Evolutionary conservation across 2,888 invertebrate genomes (phyloP), one percentile per base, ranked within the genome.

Genomic region (Rhyacophila evoluta): DNA sequence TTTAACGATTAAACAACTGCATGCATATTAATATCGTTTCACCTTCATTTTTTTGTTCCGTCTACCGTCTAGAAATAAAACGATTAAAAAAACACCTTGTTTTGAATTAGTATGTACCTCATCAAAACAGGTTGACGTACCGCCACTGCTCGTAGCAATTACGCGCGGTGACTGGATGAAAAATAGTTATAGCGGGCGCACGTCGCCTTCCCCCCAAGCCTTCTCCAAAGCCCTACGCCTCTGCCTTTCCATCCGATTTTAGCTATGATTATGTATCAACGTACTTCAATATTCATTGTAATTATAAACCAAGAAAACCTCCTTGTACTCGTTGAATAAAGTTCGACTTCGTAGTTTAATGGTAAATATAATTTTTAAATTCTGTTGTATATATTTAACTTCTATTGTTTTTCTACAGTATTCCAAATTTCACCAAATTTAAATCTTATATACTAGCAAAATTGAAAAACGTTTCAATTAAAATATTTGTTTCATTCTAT

Each of bases 81-180:
- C 19, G 55, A 55, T 55, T 55, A 55, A 55, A 55, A 41, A 55
- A 55, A 55, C 55, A 55, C 25, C 55, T 55, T 55, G 19, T 55
- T 55, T 55, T 55, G 55, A 55, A 55, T 55, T 55, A 55, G 55
- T 19, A 19, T 10, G 55, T 55, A 55, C 55, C 55, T 55, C 55
- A 55, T 55, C 55, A 55, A 19, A 55, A 55, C 55, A 55, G 55
- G 55, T 55, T 55, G 55, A 71, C 75, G 27, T 28, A 27, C 27
- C 77, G 72, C 67, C 79, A 39, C 76, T 73, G 76, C 27, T 67
- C 55, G 37, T 72, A 69, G 79, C 79, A 79, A 79, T 79, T 79
- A 79, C 41, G 25, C 33, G 69, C 79, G 67, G 73, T 79, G 79
- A 79, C 79, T 79, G 38, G 79, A 33, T 69, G 74, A 79, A 79